Evolutionary conservation across 2,888 invertebrate genomes (phyloP), one percentile per base, ranked within the genome.

Genomic region (Celastrina argiolus): DNA sequence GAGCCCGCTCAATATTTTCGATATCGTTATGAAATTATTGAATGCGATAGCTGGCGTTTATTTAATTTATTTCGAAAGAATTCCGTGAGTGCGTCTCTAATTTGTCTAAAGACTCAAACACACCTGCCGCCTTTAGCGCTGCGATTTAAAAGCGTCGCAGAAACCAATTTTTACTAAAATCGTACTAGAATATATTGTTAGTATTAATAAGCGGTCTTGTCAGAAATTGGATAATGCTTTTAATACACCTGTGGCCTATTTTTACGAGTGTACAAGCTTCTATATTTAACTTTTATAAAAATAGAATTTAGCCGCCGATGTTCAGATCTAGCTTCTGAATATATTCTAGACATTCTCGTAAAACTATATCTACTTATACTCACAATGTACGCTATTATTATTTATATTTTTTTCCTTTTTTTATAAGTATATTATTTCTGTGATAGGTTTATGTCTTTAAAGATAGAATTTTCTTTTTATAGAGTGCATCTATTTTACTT

Each of bases 281-380:
- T 51, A 26, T 51, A 51, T 51, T 22, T 51, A 51, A 51, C 51
- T 51, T 51, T 10, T 22, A 51, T 51, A 45, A 45, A 45, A 16
- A 45, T 45, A 22, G 26, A 12, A 5, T 51, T 45, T 51, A 26
- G 22, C 22, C 12, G 51, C 22, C 4, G 22, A 51, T 51, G 51
- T 51, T 26, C 14, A 5, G 22, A 51, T 51, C 51, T 51, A 51
- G 22, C 51, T 51, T 45, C 45, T 45, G 45, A 45, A 45, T 18
- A 10, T 18, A 22, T 22, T 51, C 51, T 51, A 51, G 51, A 10
- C 51, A 51, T 4, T 51, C 12, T 51, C 10, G 22, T 22, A 12
- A 22, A 42, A 42, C 8, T 18, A 51, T 16, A 18, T 51, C 51
- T 51, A 51, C 22, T 12, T 26, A 51, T 22, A 22, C 12, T 10